Evolutionary conservation across 2,797 vertebrate genomes (phyloP).

Genomic region (Myotis myotis): DNA sequence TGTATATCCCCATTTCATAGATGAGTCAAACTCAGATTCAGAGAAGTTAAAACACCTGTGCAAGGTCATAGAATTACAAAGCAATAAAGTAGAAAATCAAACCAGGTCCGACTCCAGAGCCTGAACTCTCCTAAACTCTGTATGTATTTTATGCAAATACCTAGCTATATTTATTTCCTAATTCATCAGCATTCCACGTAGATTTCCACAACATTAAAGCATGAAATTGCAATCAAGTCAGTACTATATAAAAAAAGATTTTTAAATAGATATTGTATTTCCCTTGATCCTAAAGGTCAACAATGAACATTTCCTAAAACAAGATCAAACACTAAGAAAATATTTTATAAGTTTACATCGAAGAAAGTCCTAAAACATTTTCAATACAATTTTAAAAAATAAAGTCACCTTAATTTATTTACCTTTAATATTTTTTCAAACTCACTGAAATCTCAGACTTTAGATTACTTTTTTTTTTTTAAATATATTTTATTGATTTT

Average conservation of each 20-base stretch:
- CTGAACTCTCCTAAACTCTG: not conserved
- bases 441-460: not conserved
- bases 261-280: not conserved
- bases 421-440: not conserved
- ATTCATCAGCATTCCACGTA: not conserved
- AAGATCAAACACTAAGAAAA: not conserved
- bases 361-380: slow-evolving; percentile 36
- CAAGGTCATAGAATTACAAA: not conserved
- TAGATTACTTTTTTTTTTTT: slow-evolving; percentile 1
- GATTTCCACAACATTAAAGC: not conserved
- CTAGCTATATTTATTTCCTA: slow-evolving; percentile 16
- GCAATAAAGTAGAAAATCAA: not conserved
- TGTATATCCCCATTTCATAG: not conserved
- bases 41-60: not conserved
- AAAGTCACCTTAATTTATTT: slow-evolving; percentile 4
- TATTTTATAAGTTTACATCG: not conserved
- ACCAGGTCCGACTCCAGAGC: not conserved
- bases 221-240: slow-evolving; percentile 18
- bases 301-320: not conserved
- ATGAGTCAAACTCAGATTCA: not conserved
- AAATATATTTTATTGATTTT: no score
- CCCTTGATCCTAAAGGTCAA: not conserved
- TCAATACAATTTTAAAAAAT: not conserved
- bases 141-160: not conserved
- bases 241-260: not conserved